These are phyloP conservation scores for Smittia sp. DNA, from an alignment of 2,888 invertebrate genomes.

Conservation along the genomic window DNA sequence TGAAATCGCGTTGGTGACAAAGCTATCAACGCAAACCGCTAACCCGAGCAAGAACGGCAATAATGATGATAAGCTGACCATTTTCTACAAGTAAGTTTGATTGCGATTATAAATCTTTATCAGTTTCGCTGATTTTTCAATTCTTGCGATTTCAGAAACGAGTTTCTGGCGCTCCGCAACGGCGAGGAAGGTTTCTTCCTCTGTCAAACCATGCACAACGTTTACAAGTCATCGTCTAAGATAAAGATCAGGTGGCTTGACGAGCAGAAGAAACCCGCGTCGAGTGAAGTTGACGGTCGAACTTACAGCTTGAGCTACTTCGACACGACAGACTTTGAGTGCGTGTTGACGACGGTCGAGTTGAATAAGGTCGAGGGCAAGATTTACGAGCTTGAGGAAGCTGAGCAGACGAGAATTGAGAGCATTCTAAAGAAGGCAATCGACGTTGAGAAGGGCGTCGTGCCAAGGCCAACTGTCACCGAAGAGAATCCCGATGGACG, in stretches of 20 bases:
- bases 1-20: conserved; percentile 73
- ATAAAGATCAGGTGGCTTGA: conserved; percentile 90
- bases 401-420: conserved; percentile 74
- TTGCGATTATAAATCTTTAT: conserved; percentile 3
- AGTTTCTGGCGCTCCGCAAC: conserved; percentile 87
- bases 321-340: conserved; percentile 86
- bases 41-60: conserved; percentile 57
- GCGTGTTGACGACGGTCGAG: conserved; percentile 81
- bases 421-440: conserved; percentile 82
- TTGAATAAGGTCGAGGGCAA: conserved; percentile 71
- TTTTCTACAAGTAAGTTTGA: conserved; percentile 75
- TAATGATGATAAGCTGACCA: conserved; percentile 73
- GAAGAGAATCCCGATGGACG: conserved; percentile 84
- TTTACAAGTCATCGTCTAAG: conserved; percentile 78
- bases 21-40: conserved; percentile 63
- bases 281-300: conserved; percentile 57
- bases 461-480: conserved; percentile 63
- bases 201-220: conserved; percentile 87
- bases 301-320: conserved; percentile 87
- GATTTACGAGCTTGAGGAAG: conserved; percentile 65
- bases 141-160: conserved; percentile 63
- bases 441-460: conserved; percentile 72
- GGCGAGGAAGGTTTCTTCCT: conserved; percentile 84
- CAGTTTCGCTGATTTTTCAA: background rate
- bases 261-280: conserved; percentile 60